These are phyloP conservation scores for Pluvialis apricaria DNA, from an alignment of 2,113 vertebrate species.

Conservation along the genomic window DNA sequence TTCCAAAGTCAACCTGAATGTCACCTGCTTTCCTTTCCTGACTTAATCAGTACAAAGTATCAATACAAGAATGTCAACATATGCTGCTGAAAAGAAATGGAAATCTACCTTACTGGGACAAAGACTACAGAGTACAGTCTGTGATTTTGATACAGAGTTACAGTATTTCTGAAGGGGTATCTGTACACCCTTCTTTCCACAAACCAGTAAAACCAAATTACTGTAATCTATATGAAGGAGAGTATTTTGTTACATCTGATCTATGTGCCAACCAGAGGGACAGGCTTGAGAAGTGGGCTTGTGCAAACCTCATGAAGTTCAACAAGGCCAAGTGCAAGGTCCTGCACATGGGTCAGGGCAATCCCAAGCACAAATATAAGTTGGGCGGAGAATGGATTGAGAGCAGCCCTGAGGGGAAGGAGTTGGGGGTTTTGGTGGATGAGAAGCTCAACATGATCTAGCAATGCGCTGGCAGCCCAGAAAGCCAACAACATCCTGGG, in stretches of 20 bases:
- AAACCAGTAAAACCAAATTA: neutral
- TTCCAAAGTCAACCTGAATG: neutral
- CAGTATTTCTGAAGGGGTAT: neutral
- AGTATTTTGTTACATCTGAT: neutral
- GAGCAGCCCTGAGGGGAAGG: too few relatives aligned
- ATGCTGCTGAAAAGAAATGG: neutral
- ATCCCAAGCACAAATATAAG: too few relatives aligned
- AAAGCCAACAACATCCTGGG: too few relatives aligned
- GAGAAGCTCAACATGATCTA: too few relatives aligned
- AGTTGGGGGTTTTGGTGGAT: too few relatives aligned
- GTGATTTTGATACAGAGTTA: neutral
- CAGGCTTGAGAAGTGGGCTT: too few relatives aligned
- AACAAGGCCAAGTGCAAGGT: too few relatives aligned
- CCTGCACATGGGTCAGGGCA: too few relatives aligned
- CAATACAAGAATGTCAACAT: neutral
- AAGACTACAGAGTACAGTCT: neutral
- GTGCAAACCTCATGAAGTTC: too few relatives aligned
- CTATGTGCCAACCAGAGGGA: too few relatives aligned
- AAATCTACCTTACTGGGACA: neutral
- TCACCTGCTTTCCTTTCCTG: neutral
- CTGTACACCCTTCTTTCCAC: neutral
- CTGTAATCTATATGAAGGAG: neutral
- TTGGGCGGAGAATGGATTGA: too few relatives aligned
- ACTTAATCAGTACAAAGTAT: neutral
- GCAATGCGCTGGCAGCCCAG: too few relatives aligned